A percentile compares a stretch with the other conserved stretches of the same genome.
phyloP scores from a whole-genome alignment of 2,797 vertebrate species.

The Allobates femoralis region DNA sequence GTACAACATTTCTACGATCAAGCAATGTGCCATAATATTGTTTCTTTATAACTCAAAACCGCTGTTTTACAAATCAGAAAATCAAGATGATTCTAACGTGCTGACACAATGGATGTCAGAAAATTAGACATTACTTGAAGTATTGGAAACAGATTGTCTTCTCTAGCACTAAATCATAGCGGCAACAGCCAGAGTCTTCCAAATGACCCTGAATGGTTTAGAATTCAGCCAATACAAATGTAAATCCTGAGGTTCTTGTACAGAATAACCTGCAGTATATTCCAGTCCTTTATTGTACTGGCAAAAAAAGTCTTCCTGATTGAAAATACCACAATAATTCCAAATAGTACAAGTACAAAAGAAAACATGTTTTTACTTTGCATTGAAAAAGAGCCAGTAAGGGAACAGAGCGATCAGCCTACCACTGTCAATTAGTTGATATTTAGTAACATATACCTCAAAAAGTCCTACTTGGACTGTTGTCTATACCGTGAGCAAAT shows the following conservation, averaged over 20 bases:
- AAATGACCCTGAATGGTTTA: constrained; percentile 18
- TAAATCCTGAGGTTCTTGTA: constrained; percentile 17
- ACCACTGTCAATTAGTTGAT: not conserved
- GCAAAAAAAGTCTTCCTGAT: constrained; percentile 26
- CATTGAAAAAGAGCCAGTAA: not conserved
- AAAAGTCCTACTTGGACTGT: not conserved
- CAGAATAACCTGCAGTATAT: constrained; percentile 1
- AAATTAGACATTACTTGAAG: constrained; percentile 1
- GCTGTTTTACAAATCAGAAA: not conserved
- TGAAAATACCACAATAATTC: constrained; percentile 39
- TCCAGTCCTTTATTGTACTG: not conserved
- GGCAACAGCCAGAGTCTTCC: constrained; percentile 8
- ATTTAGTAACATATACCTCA: not conserved
- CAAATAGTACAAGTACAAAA: constrained; percentile 6
- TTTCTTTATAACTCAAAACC: not conserved
- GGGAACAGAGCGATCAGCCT: not conserved
- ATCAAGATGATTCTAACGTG: constrained; percentile 13
- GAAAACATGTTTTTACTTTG: not conserved
- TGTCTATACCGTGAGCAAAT: not conserved
- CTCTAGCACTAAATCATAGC: not conserved
- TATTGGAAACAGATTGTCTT: constrained; percentile 30
- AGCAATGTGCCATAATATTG: not conserved
- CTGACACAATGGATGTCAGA: constrained; percentile 1
- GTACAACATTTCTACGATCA: not conserved
- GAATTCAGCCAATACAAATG: constrained; percentile 29